Base-by-base conservation (phyloP, 37 sponge, comb jelly and placozoan species). In the Beroe forskalii region DNA sequence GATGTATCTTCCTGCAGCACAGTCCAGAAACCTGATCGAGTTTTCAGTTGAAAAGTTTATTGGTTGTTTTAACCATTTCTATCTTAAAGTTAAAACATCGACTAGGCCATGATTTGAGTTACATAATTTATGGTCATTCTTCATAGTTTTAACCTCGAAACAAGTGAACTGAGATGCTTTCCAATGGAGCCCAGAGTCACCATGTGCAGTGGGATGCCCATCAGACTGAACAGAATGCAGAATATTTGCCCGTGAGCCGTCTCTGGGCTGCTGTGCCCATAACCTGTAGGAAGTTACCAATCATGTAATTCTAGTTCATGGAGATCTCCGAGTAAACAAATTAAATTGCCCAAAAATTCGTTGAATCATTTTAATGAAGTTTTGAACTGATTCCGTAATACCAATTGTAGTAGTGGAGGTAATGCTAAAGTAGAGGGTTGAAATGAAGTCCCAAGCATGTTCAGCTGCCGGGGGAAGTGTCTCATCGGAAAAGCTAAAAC, bases 121-220 rank as follows among this genome's bases (percentile, higher is more conserved):
- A 55, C 60, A 9, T 55, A 17, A 9, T 20, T 9, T 9, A 17
- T 20, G 60, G 60, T 9, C 9, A 55, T 9, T 55, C 55, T 6
- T 48, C 55, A 48, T 48, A 12, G 55, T 48, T 12, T 32, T 4
- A 32, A 80, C 86, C 86, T 80, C 8, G 44, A 44, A 38, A 80
- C 35, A 48, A 80, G 38, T 23, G 48, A 28, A 44, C 35, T 80
- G 28, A 80, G 86, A 38, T 80, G 86, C 42, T 44, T 41, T 14
- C 86, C 86, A 43, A 80, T 43, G 25, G 28, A 25, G 3, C 86
- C 86, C 30, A 80, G 55, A 4, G 86, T 80, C 0, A 80, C 86
- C 86, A 80, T 80, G 86, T 80, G 86, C 86, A 80, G 55, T 41
- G 86, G 86, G 23, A 80, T 80, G 2, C 86, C 86, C 44, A 9